These are phyloP conservation scores for Valencia hispanica DNA, from an alignment of 2,797 vertebrate species.

Conservation along the genomic window DNA sequence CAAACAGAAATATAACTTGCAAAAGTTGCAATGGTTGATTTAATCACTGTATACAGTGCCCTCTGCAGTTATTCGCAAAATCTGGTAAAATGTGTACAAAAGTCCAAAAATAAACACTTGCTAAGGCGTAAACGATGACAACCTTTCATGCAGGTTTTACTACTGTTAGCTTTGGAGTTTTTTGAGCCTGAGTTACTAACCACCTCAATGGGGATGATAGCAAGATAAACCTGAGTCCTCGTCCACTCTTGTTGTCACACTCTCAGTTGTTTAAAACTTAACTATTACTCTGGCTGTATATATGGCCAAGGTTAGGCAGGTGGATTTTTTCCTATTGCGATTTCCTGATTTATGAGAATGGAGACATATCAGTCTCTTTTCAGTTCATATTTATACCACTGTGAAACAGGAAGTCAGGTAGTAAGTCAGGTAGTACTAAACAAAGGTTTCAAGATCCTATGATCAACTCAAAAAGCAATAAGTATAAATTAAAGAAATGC, in stretches of 20 bases:
- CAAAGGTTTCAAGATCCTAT: neutral
- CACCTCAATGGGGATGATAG: neutral
- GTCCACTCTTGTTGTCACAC: neutral
- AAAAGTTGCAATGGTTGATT: neutral
- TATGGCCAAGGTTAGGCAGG: neutral
- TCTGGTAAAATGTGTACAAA: neutral
- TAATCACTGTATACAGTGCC: neutral
- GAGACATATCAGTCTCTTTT: neutral
- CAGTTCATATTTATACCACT: neutral
- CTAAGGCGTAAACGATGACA: neutral
- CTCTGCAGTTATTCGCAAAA: neutral
- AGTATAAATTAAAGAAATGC: neutral
- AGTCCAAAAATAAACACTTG: neutral
- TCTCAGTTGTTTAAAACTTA: neutral
- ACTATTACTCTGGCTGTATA: neutral
- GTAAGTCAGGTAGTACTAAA: neutral
- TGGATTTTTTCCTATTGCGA: neutral
- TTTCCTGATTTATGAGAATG: neutral
- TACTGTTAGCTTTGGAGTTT: neutral
- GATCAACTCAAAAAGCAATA: neutral
- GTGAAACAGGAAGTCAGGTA: too few relatives aligned
- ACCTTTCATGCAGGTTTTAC: neutral
- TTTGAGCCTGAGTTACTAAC: neutral
- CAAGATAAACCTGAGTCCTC: neutral
- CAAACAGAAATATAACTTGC: constrained; percentile 1